Evolutionary conservation across 2,888 invertebrate genomes (phyloP), one percentile per base, ranked within the genome.

Genomic region (Willowsia nigromaculata): DNA sequence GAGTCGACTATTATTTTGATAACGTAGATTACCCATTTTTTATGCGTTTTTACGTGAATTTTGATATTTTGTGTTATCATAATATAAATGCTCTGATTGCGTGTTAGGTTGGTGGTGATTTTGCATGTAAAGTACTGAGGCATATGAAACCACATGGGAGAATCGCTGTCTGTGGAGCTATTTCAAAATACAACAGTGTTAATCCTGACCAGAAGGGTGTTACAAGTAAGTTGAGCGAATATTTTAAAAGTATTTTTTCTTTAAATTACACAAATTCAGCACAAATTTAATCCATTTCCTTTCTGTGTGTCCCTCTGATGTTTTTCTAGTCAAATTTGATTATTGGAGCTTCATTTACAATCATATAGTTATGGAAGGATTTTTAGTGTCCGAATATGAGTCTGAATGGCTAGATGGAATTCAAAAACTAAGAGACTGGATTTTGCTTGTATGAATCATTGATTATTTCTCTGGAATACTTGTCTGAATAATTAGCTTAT

Each of bases 1-100:
- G 90, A 22, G 76, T 90, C 47, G 90, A 90, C 68, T 88, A 82
- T 43, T 90, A 78, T 30, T 90, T 90, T 83, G 90, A 90, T 78
- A 90, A 90, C 47, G 90, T 90, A 76, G 4, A 50, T 50, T 3
- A 6, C 22, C 53, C 15, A n/a, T 18, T 59, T 59, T 47, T 13
- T 47, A 9, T 47, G 6, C 15, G 11, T 13, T 13, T 18, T 13
- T 4, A 53, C 7, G 50, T 53, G n/a, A 37, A 37, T 53, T 53
- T 56, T 5, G 25, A 56, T 5, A 56, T 18, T 1, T n/a, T n/a
- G n/a, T n/a, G n/a, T n/a, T n/a, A n/a, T n/a, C n/a, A n/a, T n/a
- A n/a, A 9, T 56, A 7, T 56, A 56, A 6, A 1, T 9, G n/a
- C 18, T 3, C 13, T 18, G 1, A 11, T 30, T 5, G 18, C 15